Conservation (phyloP, 2,888 invertebrate genomes). For the Drosophila crucigera region DNA sequence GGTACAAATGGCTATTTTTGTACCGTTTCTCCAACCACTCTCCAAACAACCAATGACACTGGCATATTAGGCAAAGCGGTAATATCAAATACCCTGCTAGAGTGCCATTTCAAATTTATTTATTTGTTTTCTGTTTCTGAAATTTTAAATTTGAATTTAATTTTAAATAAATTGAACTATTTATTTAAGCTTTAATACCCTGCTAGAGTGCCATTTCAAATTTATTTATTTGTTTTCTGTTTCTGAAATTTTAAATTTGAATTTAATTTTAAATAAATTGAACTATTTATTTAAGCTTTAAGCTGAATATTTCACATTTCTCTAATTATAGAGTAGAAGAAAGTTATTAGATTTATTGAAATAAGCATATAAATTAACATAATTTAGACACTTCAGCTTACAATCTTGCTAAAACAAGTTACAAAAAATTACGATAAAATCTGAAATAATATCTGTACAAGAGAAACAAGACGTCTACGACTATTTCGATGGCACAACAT, state of each 20-base stretch:
- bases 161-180: not conserved
- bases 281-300: not conserved
- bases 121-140: not conserved
- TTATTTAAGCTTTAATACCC: not conserved
- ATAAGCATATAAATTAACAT: too few relatives aligned
- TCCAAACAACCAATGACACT: constrained; percentile 23
- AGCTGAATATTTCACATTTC: not conserved
- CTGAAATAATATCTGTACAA: not conserved
- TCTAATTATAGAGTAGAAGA: not conserved
- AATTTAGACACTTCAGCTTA: not conserved
- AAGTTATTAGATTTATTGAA: not conserved
- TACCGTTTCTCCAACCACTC: constrained; percentile 15
- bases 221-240: not conserved
- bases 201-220: not conserved
- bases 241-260: not conserved
- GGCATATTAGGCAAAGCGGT: not conserved
- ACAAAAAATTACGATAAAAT: not conserved
- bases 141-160: not conserved
- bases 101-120: not conserved
- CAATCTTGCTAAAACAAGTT: not conserved
- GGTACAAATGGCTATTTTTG: constrained; percentile 28
- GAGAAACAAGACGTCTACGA: not conserved
- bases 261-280: not conserved
- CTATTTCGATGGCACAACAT: not conserved
- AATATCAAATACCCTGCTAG: not conserved